Evolutionary conservation across 2,113 vertebrate species (phyloP), one percentile per base, ranked within the genome.

Genomic region (Thamnophis sirtalis): DNA sequence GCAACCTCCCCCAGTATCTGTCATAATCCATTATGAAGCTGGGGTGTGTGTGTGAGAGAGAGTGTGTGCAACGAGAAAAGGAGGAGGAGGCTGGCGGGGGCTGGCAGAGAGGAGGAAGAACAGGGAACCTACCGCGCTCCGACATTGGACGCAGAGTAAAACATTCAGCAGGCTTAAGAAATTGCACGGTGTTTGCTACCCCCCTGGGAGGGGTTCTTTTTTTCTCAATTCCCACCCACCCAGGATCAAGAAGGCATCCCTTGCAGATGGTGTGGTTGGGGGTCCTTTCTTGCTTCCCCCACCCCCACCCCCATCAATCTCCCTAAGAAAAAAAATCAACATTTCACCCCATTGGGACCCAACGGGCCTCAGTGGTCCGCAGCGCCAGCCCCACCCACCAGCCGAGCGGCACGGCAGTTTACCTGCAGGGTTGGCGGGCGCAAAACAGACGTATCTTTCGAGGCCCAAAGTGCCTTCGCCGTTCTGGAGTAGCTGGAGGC

Each of bases 401-500:
- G 15, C 22, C 38, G 17, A 73, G 0, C 51, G 3, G 53, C 26
- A 21, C 21, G 73, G 19, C 13, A 4, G 13, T 50, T 89, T n/a
- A 92, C 73, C 73, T 28, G 91, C 11, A 4, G 73, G 1, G 26
- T 63, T 92, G 10, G 88, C 80, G 8, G 91, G 96, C 90, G 94
- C 96, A 90, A 97, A 95, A 89, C 96, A 96, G 89, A 97, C 89
- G 89, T 96, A 97, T 93, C 93, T 95, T 84, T 97, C 97, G 3
- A 97, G 96, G 48, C 94, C 94, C 0, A 91, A n/a, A 24, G 95
- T 92, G 54, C 96, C 96, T 49, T 97, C 96, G 87, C 96, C 92
- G 0, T 93, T 96, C 51, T 96, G 96, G 6, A 97, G 94, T n/a
- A 96, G 94, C 87, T 96, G 96, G 51, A 97, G 96, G 7, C 92